Conservation (phyloP, 2,113 vertebrate species). For the Chaetura pelagica region DNA sequence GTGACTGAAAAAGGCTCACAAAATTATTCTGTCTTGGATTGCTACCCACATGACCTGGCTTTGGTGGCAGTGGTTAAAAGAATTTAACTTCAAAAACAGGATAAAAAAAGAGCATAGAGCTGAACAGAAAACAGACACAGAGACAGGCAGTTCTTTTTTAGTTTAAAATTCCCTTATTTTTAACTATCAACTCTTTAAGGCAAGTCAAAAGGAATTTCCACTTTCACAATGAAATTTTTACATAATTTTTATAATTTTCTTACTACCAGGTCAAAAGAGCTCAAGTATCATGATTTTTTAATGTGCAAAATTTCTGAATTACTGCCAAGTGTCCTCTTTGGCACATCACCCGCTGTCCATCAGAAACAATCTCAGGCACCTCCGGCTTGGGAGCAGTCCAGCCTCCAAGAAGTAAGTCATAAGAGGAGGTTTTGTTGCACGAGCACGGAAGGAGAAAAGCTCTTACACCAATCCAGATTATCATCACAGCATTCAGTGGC, state of each 20-base stretch:
- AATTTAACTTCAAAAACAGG: constrained; percentile 10
- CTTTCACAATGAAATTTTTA: neutral
- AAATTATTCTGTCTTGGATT: constrained; percentile 27
- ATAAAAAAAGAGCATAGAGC: neutral
- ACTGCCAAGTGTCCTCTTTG: neutral
- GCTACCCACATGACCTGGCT: neutral
- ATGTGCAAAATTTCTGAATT: neutral
- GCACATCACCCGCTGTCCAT: neutral
- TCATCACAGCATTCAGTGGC: fast-evolving
- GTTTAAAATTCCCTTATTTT: neutral
- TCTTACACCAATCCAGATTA: neutral
- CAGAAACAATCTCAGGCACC: neutral
- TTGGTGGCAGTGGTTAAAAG: neutral
- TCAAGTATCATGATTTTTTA: neutral
- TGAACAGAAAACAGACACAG: neutral
- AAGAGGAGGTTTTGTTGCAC: neutral
- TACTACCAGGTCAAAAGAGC: neutral
- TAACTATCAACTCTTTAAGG: neutral
- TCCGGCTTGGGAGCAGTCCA: fast-evolving
- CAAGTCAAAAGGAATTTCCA: neutral
- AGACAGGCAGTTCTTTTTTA: neutral
- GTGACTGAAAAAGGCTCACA: neutral
- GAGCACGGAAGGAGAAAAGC: neutral
- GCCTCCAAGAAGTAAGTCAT: neutral
- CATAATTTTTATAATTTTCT: neutral